Conservation (phyloP, 1,140 invertebrate species). For the Aphaenogaster rudis region DNA sequence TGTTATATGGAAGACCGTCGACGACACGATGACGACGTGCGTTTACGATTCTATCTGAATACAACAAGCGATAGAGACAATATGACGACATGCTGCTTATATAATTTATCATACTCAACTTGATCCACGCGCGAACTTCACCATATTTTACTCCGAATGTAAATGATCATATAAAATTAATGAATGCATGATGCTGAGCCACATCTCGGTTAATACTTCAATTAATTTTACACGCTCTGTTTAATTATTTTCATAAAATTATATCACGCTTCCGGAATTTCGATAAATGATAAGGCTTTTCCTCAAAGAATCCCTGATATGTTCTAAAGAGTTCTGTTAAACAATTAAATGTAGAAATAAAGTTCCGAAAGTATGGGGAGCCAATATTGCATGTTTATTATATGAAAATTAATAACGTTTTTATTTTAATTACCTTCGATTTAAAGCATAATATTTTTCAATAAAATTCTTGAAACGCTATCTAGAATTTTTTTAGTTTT, state of each 20-base stretch:
- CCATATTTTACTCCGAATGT: background rate
- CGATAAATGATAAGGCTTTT: background rate
- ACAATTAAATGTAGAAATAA: background rate
- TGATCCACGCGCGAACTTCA: background rate
- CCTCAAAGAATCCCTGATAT: background rate
- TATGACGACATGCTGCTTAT: background rate
- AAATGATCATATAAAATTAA: background rate
- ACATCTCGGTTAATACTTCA: slow-evolving; percentile 12
- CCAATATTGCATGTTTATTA: background rate
- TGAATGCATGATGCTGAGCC: background rate
- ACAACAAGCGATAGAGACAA: background rate
- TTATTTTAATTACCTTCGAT: background rate
- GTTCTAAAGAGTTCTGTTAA: background rate
- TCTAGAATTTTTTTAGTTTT: background rate
- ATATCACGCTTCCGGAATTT: background rate
- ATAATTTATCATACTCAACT: slow-evolving; percentile 5
- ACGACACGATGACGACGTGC: background rate
- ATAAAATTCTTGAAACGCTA: background rate
- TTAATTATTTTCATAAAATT: background rate
- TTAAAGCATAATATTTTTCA: background rate
- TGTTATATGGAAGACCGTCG: background rate
- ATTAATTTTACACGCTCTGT: background rate
- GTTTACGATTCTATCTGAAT: slow-evolving; percentile 23
- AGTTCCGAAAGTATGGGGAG: background rate
- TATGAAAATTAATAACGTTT: background rate